Evolutionary conservation across 2,888 invertebrate species (phyloP), one percentile per base, ranked within the genome.

Genomic region (Cheilosia soror): DNA sequence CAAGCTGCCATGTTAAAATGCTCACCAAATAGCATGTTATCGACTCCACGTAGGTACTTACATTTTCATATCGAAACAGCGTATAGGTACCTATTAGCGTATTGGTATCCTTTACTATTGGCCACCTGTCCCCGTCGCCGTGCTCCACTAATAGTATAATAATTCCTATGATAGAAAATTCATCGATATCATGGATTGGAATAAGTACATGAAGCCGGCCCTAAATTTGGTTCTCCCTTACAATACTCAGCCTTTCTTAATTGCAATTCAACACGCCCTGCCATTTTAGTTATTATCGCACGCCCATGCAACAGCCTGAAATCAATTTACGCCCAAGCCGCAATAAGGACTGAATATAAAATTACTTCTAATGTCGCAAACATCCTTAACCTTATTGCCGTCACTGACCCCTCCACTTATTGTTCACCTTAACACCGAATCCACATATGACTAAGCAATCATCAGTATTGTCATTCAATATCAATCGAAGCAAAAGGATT

Each of bases 401-500:
- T 33, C n/a, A 27, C 9, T 47, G 63, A 63, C 27, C 42, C 47
- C 47, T 60, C 44, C 42, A 68, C 53, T 53, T 44, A 60, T 9
- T 51, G 42, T 68, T 44, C 49, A 66, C 57, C 37, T 58, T 60
- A 6, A 57, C 55, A 65, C 44, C 15, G 6, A 40, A 25, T 31
- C 37, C 58, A 25, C 58, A 51, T 13, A 49, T 31, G 31, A 4
- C 42, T n/a, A 40, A 49, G 40, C 51, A 66, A 68, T 68, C 42
- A 58, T 11, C 58, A 42, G 69, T 60, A 72, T 51, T 73, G 37
- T 37, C 63, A 77, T 79, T 87, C 86, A 81, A 87, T 69, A 78
- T 29, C 77, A 88, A 90, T 90, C 90, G 90, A 89, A 89, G 89
- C 88, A 89, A 88, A 88, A 89, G 90, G 88, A 89, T 90, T 89